These are phyloP conservation scores for Yoshiicerus persimilis DNA, from an alignment of 1,140 invertebrate species.

Conservation along the genomic window DNA sequence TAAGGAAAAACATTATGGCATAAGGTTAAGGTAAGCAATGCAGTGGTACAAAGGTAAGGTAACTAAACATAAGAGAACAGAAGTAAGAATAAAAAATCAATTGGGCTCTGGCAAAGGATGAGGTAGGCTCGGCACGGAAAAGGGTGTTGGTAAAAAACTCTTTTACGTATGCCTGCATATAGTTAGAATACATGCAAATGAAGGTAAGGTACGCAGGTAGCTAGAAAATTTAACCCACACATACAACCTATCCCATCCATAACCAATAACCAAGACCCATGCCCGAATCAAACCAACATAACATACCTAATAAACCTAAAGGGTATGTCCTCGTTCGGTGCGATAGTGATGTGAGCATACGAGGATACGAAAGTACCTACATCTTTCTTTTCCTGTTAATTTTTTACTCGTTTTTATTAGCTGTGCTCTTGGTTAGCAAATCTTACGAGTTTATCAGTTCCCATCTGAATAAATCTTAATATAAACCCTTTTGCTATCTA, in stretches of 20 bases:
- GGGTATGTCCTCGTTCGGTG: no score
- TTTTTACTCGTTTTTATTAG: not conserved
- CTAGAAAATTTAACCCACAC: not conserved
- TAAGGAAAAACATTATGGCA: not conserved
- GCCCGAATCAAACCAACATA: not conserved
- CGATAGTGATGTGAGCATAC: no score
- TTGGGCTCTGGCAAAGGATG: not conserved
- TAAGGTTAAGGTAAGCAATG: not conserved
- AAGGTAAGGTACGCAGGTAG: not conserved
- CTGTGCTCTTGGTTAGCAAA: not conserved
- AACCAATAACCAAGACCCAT: not conserved
- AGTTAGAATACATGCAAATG: slow-evolving; percentile 36
- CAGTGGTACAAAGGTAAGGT: not conserved
- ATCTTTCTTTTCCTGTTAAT: slow-evolving; percentile 8
- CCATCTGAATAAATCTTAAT: slow-evolving; percentile 12
- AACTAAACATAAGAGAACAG: not conserved
- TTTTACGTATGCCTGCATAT: slow-evolving; percentile 22
- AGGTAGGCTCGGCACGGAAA: not conserved
- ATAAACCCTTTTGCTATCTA: not conserved
- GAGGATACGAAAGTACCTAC: not conserved
- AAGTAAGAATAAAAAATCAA: slow-evolving; percentile 26
- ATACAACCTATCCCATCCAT: not conserved
- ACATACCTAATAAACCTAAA: not conserved
- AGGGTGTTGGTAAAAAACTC: slow-evolving; percentile 30
- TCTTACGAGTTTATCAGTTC: not conserved